Conservation (phyloP, 2,113 vertebrate species). For the Thamnaconus septentrionalis region DNA sequence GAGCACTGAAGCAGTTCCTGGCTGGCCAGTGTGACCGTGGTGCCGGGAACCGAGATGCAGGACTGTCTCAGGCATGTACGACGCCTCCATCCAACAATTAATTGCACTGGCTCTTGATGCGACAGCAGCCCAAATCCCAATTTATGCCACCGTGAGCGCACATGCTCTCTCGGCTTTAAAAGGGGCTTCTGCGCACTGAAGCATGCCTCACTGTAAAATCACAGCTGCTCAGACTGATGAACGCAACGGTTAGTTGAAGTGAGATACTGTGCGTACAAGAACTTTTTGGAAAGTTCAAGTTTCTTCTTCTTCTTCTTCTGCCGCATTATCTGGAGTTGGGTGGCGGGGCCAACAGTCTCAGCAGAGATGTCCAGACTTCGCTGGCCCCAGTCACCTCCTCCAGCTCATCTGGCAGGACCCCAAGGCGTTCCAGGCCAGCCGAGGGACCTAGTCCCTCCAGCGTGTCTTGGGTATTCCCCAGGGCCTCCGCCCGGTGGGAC, state of each 20-base stretch:
- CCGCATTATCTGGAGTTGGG: no score
- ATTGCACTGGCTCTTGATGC: background rate
- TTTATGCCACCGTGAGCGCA: slow-evolving; percentile 11
- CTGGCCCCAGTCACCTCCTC: no score
- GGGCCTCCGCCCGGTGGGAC: no score
- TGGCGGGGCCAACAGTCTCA: no score
- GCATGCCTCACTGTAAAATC: background rate
- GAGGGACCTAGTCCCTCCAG: no score
- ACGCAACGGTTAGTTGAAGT: background rate
- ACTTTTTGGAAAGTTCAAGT: no score
- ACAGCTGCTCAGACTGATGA: background rate
- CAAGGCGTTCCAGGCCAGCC: no score
- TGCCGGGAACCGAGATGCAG: background rate
- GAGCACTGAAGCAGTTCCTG: slow-evolving; percentile 9
- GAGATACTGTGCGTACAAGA: no score
- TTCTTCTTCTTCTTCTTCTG: no score
- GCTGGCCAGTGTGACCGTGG: background rate
- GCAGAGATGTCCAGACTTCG: no score
- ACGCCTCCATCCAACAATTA: slow-evolving; percentile 31
- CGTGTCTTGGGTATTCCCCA: no score
- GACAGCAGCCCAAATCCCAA: background rate
- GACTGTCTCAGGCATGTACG: background rate
- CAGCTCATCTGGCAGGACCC: no score
- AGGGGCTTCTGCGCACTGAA: background rate
- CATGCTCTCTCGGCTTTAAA: slow-evolving; percentile 24